Percentiles rank a stretch among this genome's conserved stretches.
Evolutionary conservation across 2,113 vertebrate genomes (phyloP).

Genomic region (Silurus meridionalis): DNA sequence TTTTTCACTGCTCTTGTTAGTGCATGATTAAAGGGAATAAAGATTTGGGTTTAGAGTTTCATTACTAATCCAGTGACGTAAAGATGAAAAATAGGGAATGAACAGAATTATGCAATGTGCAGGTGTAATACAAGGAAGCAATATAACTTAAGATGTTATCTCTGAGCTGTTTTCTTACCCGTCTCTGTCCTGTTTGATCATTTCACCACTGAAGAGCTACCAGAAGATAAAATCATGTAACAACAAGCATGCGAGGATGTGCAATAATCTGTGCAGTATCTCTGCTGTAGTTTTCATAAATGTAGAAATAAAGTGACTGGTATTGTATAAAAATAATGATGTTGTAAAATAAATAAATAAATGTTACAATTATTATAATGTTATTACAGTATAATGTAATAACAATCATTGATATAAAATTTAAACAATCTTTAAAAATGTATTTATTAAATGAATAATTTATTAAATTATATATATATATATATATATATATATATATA

Average conservation of each 20-base stretch:
- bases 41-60: background rate
- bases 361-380: background rate
- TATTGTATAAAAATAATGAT: background rate
- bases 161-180: background rate
- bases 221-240: conserved; percentile 57
- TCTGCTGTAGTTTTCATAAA: background rate
- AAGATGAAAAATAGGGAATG: background rate
- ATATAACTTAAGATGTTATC: background rate
- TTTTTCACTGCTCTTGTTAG: background rate
- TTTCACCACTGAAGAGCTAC: conserved; percentile 44
- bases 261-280: background rate
- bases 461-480: too few species aligned
- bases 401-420: too few species aligned
- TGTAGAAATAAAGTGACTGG: background rate
- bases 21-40: background rate
- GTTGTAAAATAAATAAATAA: background rate
- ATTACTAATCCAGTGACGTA: background rate
- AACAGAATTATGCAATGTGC: conserved; percentile 12
- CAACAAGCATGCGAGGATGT: conserved; percentile 2
- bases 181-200: conserved; percentile 14
- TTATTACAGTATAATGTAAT: too few species aligned
- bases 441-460: too few species aligned
- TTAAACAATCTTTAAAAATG: too few species aligned
- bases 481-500: too few species aligned
- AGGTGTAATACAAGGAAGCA: conserved; percentile 17